Evolutionary conservation across 1,140 invertebrate genomes (phyloP), one percentile per base, ranked within the genome.

Genomic region (Daktulosphaira vitifoliae): DNA sequence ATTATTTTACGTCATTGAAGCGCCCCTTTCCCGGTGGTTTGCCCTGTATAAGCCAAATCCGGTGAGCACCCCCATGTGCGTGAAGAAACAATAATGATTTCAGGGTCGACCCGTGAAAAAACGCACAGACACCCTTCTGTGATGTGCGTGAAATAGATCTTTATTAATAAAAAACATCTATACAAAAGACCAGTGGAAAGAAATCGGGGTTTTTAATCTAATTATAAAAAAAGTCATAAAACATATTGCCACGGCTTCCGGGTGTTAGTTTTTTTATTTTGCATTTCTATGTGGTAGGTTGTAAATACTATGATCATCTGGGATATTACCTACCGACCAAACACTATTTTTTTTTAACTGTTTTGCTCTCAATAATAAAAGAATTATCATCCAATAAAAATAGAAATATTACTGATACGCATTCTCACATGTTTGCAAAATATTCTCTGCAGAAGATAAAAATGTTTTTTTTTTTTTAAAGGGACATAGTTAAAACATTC

Each of bases 81-180:
- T 25, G 15, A 13, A 39, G 54, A 59, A 59, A 59, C 54, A 59
- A 46, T 59, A 44, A 29, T 18, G 7, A 44, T 44, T 33, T 46
- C 54, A 38, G 54, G 54, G 39, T 54, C 37, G 13, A 26, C 2
- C 2, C 9, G 39, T 4, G 44, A 59, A 59, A 59, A 46, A 16
- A 44, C n/a, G n/a, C 44, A 59, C 39, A 11, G 44, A 29, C 54
- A 18, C 42, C 54, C 54, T 29, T n/a, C 16, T 13, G 23, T 44
- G 54, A 59, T 59, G 9, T 7, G 54, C 39, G 54, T 59, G 54
- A 44, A 59, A 59, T 59, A 25, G 23, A 46, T 59, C 39, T 46
- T 18, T 46, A 59, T 33, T 42, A 8, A 39, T 22, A 23, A 54
- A 33, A 25, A 46, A 46, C 42, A 16, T 25, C 11, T 42, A 39